Evolutionary conservation across 2,113 vertebrate genomes (phyloP).

Genomic region (Entelurus aequoreus): DNA sequence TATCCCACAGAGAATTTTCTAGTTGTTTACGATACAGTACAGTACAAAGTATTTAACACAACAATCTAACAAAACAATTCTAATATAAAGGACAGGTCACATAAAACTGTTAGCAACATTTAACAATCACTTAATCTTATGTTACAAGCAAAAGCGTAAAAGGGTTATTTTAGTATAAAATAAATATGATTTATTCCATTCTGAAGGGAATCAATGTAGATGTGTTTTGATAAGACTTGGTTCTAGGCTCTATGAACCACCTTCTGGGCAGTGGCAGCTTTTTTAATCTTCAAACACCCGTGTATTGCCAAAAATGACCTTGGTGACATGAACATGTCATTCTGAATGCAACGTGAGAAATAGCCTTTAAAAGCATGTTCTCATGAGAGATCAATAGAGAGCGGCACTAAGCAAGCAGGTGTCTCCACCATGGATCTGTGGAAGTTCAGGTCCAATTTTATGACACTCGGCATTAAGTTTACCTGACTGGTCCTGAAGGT

Average conservation of each 20-base stretch:
- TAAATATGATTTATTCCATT: neutral
- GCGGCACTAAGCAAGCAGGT: constrained; percentile 2
- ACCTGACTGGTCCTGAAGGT: constrained; percentile 97
- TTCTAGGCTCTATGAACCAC: neutral
- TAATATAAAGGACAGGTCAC: too few species aligned
- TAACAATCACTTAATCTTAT: neutral
- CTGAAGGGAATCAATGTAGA: neutral
- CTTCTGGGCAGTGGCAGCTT: neutral
- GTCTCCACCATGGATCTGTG: constrained; percentile 12
- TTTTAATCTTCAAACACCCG: constrained; percentile 1
- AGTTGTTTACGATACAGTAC: neutral
- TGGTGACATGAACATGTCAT: constrained; percentile 22
- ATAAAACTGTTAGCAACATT: neutral
- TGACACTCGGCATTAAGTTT: constrained; percentile 35
- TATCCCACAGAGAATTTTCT: neutral
- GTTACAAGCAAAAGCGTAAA: neutral
- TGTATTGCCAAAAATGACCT: constrained; percentile 24
- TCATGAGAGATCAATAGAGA: neutral
- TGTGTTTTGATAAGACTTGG: neutral
- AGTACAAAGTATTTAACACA: neutral
- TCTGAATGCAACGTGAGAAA: constrained; percentile 24
- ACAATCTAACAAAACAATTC: neutral
- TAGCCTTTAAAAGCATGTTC: constrained; percentile 17
- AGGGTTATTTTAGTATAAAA: neutral
- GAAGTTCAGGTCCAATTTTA: neutral